Percentiles rank a stretch among this genome's conserved stretches.
Evolutionary conservation across 2,113 vertebrate genomes (phyloP).

Genomic region (Tympanuchus pallidicinctus): DNA sequence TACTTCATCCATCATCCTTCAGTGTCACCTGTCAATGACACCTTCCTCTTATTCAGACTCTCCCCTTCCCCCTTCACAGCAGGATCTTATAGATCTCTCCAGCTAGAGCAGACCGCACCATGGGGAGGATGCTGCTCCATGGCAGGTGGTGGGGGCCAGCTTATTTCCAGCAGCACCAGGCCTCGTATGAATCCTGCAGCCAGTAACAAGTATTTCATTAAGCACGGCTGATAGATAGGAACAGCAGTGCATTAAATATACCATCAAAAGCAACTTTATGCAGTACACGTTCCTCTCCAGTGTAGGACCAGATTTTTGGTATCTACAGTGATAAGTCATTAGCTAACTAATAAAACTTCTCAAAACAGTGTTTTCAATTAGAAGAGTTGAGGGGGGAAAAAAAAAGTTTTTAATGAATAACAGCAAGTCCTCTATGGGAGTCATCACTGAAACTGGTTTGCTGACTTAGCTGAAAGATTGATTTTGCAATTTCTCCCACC

Average conservation of each 20-base stretch:
- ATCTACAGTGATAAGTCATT: neutral
- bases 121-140: neutral
- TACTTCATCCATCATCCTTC: neutral
- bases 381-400: neutral
- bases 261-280: neutral
- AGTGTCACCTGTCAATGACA: neutral
- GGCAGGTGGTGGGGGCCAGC: fast-evolving
- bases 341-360: neutral
- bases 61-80: neutral
- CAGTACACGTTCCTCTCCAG: neutral
- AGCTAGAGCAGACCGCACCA: neutral
- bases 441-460: neutral
- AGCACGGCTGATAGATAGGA: neutral
- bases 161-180: neutral
- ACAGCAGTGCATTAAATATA: neutral
- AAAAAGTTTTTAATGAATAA: neutral
- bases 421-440: neutral
- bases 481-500: neutral
- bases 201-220: neutral
- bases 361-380: neutral
- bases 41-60: neutral
- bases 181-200: neutral
- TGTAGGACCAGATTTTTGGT: neutral
- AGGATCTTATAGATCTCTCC: neutral
- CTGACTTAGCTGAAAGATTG: neutral